Evolutionary conservation across 2,888 invertebrate genomes (phyloP), one percentile per base, ranked within the genome.

Genomic region (Lithodes maja): DNA sequence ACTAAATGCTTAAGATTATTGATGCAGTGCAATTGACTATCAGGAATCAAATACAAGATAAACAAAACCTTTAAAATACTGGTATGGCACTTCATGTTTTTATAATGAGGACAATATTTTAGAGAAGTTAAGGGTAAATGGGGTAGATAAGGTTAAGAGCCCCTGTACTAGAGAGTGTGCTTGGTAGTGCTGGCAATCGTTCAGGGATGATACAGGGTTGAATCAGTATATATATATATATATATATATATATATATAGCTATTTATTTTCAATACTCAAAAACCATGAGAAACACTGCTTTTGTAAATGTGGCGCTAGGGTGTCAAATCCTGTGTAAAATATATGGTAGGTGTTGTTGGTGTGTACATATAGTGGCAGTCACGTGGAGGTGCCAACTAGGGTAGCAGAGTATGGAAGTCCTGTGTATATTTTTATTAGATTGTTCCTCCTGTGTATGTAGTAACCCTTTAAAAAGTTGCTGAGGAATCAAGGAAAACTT

Each of bases 131-230:
- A 3, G 71, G 71, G 71, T 71, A 15, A 71, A 71, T 17, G 33
- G 33, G 33, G 33, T 33, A 33, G 33, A 33, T 33, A 33, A 33
- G 33, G 33, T 33, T 33, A 33, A 33, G 33, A 33, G 33, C 33
- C 33, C 33, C 33, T 33, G 33, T 78, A 17, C n/a, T 52, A 15
- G 17, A 78, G 78, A 2, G 9, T 17, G 12, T 17, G 17, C n/a
- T 54, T 80, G n/a, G 54, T 80, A 54, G 80, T 80, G 53, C 54
- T 49, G 55, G 80, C 7, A 80, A 80, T 54, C 17, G 33, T 80
- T 80, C 80, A 80, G 80, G 80, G 80, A 80, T 80, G 55, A 80
- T n/a, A 80, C 55, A 80, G 55, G 55, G 55, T 80, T n/a, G 17
- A 80, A 77, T n/a, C 17, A 80, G 49, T 61, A 54, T 80, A 54